phyloP scores from a whole-genome alignment of 2,797 vertebrate species.

The Hyperoplus immaculatus region DNA sequence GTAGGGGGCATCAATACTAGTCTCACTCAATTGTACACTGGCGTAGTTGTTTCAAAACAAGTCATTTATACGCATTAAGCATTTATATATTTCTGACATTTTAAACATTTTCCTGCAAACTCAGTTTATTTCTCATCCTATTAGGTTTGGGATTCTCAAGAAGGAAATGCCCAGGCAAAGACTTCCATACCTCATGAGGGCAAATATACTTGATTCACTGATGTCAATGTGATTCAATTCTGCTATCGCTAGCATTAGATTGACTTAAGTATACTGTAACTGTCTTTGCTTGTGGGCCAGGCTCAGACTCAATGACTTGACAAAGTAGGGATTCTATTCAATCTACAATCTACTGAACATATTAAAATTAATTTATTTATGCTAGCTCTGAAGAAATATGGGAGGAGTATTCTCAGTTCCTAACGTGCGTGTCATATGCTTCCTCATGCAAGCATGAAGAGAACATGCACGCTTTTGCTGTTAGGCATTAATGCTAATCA shows the following conservation, averaged over 20 bases:
- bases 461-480: constrained; percentile 14
- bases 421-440: not conserved
- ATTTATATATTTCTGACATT: constrained; percentile 43
- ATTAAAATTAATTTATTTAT: not conserved
- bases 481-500: not conserved
- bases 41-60: constrained; percentile 23
- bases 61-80: constrained; percentile 54
- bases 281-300: not conserved
- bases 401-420: not conserved
- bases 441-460: constrained; percentile 8
- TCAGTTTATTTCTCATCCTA: constrained; percentile 65
- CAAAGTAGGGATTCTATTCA: too few species aligned
- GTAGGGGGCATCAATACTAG: not conserved
- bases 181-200: constrained; percentile 68
- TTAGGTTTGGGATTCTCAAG: constrained; percentile 69
- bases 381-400: not conserved
- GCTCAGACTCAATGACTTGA: not conserved
- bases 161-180: constrained; percentile 74
- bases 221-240: not conserved
- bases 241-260: not conserved
- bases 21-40: constrained; percentile 26
- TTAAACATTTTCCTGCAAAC: constrained; percentile 58
- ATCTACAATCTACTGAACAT: not conserved
- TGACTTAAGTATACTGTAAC: not conserved
- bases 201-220: not conserved